A percentile compares a stretch with the other conserved stretches of the same genome.
Evolutionary conservation across 2,113 vertebrate genomes (phyloP).

Genomic region (Xiphophorus maculatus): DNA sequence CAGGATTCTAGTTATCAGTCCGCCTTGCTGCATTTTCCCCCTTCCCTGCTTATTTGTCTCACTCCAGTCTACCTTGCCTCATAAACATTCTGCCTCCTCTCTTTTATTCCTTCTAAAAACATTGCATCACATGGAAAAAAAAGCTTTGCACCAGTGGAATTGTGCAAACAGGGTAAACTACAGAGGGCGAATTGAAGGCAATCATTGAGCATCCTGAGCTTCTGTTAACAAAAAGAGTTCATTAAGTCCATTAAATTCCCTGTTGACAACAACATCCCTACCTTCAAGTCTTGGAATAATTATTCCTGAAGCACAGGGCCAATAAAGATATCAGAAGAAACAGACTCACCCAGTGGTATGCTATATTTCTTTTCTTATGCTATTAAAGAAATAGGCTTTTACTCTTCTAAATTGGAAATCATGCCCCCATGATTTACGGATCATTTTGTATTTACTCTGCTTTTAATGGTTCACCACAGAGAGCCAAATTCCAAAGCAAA

Average conservation of each 20-base stretch:
- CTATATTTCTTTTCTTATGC: conserved; percentile 28
- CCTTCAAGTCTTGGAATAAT: conserved; percentile 52
- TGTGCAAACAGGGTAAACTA: conserved; percentile 57
- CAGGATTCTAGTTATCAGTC: conserved; percentile 35
- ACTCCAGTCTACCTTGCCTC: conserved; percentile 38
- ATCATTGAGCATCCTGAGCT: conserved; percentile 56
- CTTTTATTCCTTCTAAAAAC: conserved; percentile 41
- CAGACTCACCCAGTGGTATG: conserved; percentile 13
- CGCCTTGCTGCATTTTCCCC: conserved; percentile 28
- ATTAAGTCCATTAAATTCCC: conserved; percentile 65
- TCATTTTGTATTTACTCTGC: conserved; percentile 56
- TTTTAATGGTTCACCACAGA: conserved; percentile 52
- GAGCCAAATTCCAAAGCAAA: not conserved
- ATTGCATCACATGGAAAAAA: conserved; percentile 42
- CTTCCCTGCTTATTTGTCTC: conserved; percentile 41
- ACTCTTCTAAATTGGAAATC: conserved; percentile 59
- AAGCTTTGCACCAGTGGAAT: conserved; percentile 43
- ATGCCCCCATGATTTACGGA: conserved; percentile 56
- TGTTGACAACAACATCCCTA: conserved; percentile 49
- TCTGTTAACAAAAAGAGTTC: conserved; percentile 66
- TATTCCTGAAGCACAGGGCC: conserved; percentile 62
- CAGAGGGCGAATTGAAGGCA: conserved; percentile 42
- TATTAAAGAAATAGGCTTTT: conserved; percentile 40
- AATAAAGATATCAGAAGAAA: conserved; percentile 54
- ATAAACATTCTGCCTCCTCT: conserved; percentile 40